Evolutionary conservation across 2,797 vertebrate species (phyloP), one percentile per base, ranked within the genome.

Genomic region (Anabas testudineus): DNA sequence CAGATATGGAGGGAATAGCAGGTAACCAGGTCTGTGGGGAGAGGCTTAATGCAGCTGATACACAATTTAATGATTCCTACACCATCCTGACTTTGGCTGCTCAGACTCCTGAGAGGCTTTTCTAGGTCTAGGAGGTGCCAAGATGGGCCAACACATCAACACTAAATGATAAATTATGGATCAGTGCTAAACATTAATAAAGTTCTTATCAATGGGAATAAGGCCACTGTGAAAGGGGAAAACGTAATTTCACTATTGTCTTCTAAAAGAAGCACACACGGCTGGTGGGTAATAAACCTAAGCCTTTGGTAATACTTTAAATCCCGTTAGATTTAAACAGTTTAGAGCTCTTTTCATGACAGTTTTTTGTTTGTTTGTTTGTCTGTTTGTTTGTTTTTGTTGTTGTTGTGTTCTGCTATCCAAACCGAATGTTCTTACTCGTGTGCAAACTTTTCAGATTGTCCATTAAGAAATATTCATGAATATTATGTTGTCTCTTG

Each of bases 1-100:
- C 93, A 93, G 93, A 90, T 83, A 82, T 16, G 72, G 45, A 63
- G 65, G 92, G 93, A 92, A 94, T 84, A 92, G 92, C 93, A 95
- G 89, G 84, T 80, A 74, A 73, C 19, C 42, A 26, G 65, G 48
- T 32, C 57, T 36, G 13, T 46, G 30, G 34, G 56, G 47, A 49
- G 13, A 76, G 24, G 43, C 36, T 64, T 36, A 54, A 54, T 58
- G 55, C 48, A 45, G 52, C 18, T 22, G 49, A 67, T 59, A 22
- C 32, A n/a, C 28, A 62, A 34, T 53, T 54, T 52, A 74, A 46
- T 51, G 61, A 64, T 71, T 57, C 18, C 51, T 16, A 39, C 14
- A 37, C 6, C 47, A 45, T 45, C 47, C 48, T 51, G 58, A 51
- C 45, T 51, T 61, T 21, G 41, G 18, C 39, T 39, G 52, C 48